phyloP scores from a whole-genome alignment of 2,888 invertebrate species.

The Latrodectus hesperus region DNA sequence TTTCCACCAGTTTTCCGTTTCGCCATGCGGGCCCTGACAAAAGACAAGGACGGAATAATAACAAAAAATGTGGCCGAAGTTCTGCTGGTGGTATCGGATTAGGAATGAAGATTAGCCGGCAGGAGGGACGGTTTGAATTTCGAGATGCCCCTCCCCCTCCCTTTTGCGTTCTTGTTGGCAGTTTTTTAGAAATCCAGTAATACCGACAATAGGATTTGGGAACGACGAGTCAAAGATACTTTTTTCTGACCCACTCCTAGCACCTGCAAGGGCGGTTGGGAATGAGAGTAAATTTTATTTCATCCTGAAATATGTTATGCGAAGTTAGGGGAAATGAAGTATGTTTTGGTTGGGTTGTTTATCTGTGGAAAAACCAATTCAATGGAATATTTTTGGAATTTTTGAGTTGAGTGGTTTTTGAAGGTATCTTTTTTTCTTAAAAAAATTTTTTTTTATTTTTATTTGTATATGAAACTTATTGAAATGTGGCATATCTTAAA shows the following conservation, averaged over 20 bases:
- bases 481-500: too few species aligned
- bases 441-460: too few species aligned
- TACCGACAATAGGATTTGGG: slow-evolving; percentile 51
- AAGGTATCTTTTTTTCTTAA: too few species aligned
- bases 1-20: neutral
- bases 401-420: too few species aligned
- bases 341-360: too few species aligned
- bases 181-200: slow-evolving; percentile 25
- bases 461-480: too few species aligned
- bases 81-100: slow-evolving; percentile 68
- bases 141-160: neutral
- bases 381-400: too few species aligned
- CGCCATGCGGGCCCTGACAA: neutral
- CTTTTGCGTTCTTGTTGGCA: neutral
- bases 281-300: too few species aligned
- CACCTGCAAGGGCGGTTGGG: neutral
- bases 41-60: neutral
- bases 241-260: slow-evolving; percentile 25
- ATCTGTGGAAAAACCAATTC: too few species aligned
- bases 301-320: too few species aligned
- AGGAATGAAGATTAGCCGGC: slow-evolving; percentile 49
- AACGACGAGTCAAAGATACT: slow-evolving; percentile 48
- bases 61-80: neutral
- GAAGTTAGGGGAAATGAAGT: too few species aligned
- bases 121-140: slow-evolving; percentile 9